Conservation (phyloP, 2,888 invertebrate species). For the Netelia melanura region DNA sequence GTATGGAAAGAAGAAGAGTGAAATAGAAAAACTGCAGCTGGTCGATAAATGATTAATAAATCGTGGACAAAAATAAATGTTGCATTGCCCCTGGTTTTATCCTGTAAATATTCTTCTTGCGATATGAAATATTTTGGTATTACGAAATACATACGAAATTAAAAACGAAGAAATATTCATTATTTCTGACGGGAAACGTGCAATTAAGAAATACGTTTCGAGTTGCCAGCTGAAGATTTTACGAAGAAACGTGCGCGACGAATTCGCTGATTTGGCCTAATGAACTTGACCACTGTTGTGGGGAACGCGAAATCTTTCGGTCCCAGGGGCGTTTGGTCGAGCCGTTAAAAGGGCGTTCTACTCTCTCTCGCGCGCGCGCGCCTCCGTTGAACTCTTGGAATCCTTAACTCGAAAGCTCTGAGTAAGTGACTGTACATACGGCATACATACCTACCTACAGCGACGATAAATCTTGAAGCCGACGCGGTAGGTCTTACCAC, state of each 20-base stretch:
- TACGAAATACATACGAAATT: neutral
- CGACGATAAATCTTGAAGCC: slow-evolving; percentile 76
- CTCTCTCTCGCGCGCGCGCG: slow-evolving; percentile 1
- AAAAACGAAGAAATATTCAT: slow-evolving; percentile 5
- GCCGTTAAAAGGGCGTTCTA: neutral
- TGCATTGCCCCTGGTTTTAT: no score
- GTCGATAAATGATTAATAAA: slow-evolving; percentile 40
- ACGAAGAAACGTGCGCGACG: neutral
- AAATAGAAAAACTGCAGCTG: neutral
- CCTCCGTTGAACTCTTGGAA: neutral
- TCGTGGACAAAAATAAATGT: neutral
- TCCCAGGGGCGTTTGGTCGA: slow-evolving; percentile 28
- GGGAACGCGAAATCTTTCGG: neutral
- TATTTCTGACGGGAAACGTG: neutral
- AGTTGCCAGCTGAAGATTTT: neutral
- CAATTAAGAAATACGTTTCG: neutral
- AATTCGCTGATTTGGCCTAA: slow-evolving; percentile 43
- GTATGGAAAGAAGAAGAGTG: neutral
- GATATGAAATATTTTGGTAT: no score
- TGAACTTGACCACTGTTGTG: slow-evolving; percentile 31
- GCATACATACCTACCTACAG: slow-evolving; percentile 34
- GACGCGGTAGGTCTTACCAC: slow-evolving; percentile 76
- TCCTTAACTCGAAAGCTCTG: slow-evolving; percentile 17
- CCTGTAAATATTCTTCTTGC: no score
- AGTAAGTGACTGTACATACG: neutral